Evolutionary conservation across 37 sponge, comb jelly and placozoan genomes (phyloP), one percentile per base, ranked within the genome.

Genomic region (Spongia lamella): DNA sequence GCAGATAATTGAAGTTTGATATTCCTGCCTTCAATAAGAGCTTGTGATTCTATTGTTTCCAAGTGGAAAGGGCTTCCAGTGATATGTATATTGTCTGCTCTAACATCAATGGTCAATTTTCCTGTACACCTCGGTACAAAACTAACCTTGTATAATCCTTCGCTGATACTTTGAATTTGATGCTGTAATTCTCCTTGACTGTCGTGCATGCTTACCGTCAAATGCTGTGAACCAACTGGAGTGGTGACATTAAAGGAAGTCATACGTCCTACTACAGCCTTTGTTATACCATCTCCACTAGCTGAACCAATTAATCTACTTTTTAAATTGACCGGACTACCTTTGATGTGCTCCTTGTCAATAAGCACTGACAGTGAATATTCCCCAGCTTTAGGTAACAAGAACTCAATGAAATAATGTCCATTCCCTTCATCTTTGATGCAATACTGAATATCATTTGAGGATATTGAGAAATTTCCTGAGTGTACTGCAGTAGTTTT

Each of bases 401-500:
- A 63, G 50, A 87, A 92, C 15, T 77, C 56, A 57, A 92, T 68
- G 16, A 25, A 16, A 38, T 92, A 92, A 17, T 78, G 66, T 35
- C 82, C 83, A 32, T 84, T 83, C 5, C 67, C 68, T 40, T 84
- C 87, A 61, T 92, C 93, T 20, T 58, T 61, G 30, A 84, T 76
- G 47, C 47, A 43, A 43, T 43, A 43, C 9, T 43, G 47, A 43
- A 43, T 43, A 9, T 43, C 47, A 43, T 5, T 13, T 5, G 7
- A 43, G 47, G 47, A 43, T 43, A 43, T 9, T 9, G 5, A 9
- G 47, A 43, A 43, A 9, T 9, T 9, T 13, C 9, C 47, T 43
- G 47, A 9, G 9, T 5, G 9, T 13, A 43, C 47, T 43, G 9
- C 47, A 13, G 7, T 43, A 9, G 47, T 43, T 9, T 43, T 5